phyloP scores from a whole-genome alignment of 2,888 invertebrate species.

The Itoplectis maculator region DNA sequence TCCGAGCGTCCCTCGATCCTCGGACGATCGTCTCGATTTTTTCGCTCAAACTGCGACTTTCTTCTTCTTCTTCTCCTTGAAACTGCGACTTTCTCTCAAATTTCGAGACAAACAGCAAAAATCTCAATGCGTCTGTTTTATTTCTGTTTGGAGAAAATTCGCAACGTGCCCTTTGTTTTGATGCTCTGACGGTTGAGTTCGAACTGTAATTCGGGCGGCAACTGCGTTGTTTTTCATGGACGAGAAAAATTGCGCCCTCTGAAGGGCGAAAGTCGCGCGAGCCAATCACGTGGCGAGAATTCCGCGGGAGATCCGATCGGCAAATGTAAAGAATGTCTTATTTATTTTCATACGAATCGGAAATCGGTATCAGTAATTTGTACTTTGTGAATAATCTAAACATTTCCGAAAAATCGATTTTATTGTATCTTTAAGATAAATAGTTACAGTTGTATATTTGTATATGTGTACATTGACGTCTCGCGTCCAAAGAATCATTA shows the following conservation, averaged over 20 bases:
- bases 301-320: not conserved
- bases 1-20: not conserved
- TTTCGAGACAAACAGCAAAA: not conserved
- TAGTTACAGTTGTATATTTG: not conserved
- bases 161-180: constrained; percentile 22
- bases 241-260: not conserved
- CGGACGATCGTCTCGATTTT: not conserved
- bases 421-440: not conserved
- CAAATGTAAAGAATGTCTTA: too few relatives aligned
- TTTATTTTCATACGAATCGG: too few relatives aligned
- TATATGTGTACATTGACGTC: not conserved
- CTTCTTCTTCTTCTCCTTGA: too few relatives aligned
- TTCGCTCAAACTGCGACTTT: not conserved
- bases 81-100: not conserved
- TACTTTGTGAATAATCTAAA: not conserved
- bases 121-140: not conserved
- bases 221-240: not conserved
- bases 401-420: not conserved
- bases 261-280: not conserved
- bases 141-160: not conserved
- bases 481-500: not conserved
- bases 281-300: not conserved
- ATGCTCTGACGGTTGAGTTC: constrained; percentile 13
- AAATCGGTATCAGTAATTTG: too few relatives aligned
- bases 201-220: not conserved